phyloP scores from a whole-genome alignment of 2,797 vertebrate genomes.

The Squalus acanthias region DNA sequence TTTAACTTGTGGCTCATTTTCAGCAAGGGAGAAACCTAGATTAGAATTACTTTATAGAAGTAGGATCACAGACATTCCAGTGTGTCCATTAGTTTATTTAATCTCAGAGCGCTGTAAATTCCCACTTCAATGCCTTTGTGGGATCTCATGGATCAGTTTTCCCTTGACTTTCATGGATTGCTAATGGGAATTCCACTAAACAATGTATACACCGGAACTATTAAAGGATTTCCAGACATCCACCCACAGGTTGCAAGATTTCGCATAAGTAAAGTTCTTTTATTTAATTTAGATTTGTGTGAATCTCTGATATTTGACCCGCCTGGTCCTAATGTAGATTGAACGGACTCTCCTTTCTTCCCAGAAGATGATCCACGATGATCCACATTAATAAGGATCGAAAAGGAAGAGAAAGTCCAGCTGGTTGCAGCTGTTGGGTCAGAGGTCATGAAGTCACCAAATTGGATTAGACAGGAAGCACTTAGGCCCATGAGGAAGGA shows the following conservation, averaged over 20 bases:
- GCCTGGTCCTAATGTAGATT: neutral
- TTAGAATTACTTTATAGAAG: neutral
- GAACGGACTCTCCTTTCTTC: neutral
- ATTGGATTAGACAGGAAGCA: neutral
- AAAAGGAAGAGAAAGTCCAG: neutral
- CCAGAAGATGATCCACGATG: neutral
- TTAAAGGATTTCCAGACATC: neutral
- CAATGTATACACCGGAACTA: neutral
- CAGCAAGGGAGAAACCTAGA: neutral
- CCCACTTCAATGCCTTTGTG: neutral
- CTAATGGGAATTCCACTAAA: neutral
- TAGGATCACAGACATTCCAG: neutral
- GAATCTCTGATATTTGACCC: neutral
- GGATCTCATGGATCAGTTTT: neutral
- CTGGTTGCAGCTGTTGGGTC: conserved; percentile 28
- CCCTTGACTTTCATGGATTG: neutral
- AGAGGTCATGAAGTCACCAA: neutral
- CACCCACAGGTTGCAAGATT: neutral
- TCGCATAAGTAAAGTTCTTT: neutral
- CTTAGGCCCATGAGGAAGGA: neutral
- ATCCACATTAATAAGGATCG: conserved; percentile 15
- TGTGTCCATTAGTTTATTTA: neutral
- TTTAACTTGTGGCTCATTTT: neutral
- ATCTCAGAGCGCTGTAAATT: neutral
- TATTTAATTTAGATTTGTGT: neutral